Base-by-base conservation (phyloP, 2,113 vertebrate species). In the Pagrus major region DNA sequence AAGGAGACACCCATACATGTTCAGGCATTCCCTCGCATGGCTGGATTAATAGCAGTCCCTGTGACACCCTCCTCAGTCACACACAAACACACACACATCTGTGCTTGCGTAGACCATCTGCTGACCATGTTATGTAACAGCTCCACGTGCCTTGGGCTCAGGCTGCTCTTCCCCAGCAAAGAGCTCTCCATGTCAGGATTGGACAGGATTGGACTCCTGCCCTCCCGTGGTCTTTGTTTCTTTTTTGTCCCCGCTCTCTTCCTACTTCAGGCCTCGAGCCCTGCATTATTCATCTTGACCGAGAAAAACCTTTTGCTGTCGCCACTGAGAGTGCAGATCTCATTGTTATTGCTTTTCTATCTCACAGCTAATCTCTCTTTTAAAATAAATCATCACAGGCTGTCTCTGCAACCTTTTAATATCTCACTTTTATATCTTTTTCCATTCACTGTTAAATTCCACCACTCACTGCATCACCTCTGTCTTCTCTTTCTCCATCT, bases 51-150 rank as follows among this genome's bases (percentile, higher is more conserved):
- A 14, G 54, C 60, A 63, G 63, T 78, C 65, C 29, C 51, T 72
- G 52, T 77, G 56, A 76, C 71, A 73, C 82, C 64, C 65, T n/a
- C 64, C 41, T 73, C 74, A 69, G 59, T 74, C 78, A 61, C 66
- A 41, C 61, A 81, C 77, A 84, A 51, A 56, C 46, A 64, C 42
- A 81, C 74, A 81, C 84, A 84, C 77, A 84, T 80, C 42, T 72
- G 83, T 86, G 84, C 76, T 83, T 91, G 84, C 59, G 74, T 87
- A 80, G 74, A 85, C 88, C 92, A 94, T 94, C 92, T 93, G 93
- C 89, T 91, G 90, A 93, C 84, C 56, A 5, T 59, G 88, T 93
- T 93, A 93, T 89, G 80, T 79, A 93, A 93, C 41, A 70, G 4
- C 80, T 82, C 90, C 90, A 91, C 83, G 81, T 91, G 92, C 89